Conservation (phyloP, 1,140 invertebrate genomes). For the Pomacea maculata region DNA sequence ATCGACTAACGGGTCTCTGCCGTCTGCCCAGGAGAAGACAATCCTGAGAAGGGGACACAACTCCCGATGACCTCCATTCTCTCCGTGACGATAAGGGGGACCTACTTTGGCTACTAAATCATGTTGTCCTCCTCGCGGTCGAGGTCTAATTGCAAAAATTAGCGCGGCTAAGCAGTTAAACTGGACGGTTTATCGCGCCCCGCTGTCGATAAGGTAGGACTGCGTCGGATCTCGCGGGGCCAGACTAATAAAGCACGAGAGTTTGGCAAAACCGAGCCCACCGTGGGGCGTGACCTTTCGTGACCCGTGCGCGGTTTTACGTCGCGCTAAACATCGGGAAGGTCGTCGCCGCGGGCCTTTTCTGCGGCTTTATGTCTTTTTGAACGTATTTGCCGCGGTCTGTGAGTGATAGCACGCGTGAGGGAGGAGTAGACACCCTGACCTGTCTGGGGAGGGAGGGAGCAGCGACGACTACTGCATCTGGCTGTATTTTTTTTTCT, state of each 20-base stretch:
- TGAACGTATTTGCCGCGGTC: not conserved
- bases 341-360: not conserved
- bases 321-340: slow-evolving; percentile 5
- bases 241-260: not conserved
- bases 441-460: too few relatives aligned
- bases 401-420: too few relatives aligned
- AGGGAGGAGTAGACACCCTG: too few relatives aligned
- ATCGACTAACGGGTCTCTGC: not conserved
- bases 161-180: slow-evolving; percentile 15
- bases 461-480: too few relatives aligned
- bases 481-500: too few relatives aligned
- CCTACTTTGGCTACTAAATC: slow-evolving; percentile 12
- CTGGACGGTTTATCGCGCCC: not conserved
- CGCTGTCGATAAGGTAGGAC: not conserved
- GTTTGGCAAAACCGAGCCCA: not conserved
- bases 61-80: slow-evolving; percentile 2
- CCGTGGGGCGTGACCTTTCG: not conserved
- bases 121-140: not conserved
- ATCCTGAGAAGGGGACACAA: slow-evolving; percentile 7
- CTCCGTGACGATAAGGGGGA: not conserved
- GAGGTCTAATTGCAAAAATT: slow-evolving; percentile 19
- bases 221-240: not conserved
- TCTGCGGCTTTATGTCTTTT: not conserved
- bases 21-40: not conserved
- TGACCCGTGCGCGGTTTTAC: slow-evolving; percentile 9